A percentile compares a stretch with the other conserved stretches of the same genome.
phyloP scores from a whole-genome alignment of 2,113 vertebrate species.

The Tupaia tana region DNA sequence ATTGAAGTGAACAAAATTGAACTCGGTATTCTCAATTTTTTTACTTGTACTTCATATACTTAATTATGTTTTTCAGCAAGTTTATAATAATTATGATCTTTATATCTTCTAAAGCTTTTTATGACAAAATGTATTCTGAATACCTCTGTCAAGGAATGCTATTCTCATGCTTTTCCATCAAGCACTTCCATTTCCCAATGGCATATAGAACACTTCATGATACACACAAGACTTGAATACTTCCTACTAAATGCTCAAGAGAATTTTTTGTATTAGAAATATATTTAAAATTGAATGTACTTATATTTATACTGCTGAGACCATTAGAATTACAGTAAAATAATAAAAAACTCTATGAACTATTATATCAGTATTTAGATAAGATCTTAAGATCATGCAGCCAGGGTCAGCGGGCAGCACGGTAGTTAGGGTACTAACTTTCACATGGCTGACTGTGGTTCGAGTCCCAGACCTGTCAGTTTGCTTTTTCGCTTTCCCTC shows the following conservation, averaged over 20 bases:
- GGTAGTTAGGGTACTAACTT: too few relatives aligned
- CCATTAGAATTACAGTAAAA: neutral
- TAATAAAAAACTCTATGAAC: neutral
- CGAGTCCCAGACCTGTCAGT: too few relatives aligned
- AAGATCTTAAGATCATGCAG: neutral
- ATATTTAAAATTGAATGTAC: conserved; percentile 35
- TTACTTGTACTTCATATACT: neutral
- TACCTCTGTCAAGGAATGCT: neutral
- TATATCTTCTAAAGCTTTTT: neutral
- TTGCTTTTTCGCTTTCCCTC: too few relatives aligned
- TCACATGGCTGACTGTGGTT: too few relatives aligned
- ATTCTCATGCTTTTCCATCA: conserved; percentile 13
- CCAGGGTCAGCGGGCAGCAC: too few relatives aligned
- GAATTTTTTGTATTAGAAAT: conserved; percentile 16
- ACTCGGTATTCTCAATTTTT: conserved; percentile 43
- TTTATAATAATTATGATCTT: neutral
- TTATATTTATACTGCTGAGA: neutral
- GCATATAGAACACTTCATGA: neutral
- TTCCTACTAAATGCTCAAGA: conserved; percentile 44
- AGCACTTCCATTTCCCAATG: neutral
- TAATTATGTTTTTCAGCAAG: conserved; percentile 24
- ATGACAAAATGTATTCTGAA: conserved; percentile 20
- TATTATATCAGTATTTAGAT: neutral
- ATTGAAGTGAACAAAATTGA: conserved; percentile 16
- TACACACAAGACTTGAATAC: neutral